These are phyloP conservation scores for Colletes gigas DNA, from an alignment of 1,140 invertebrate genomes.

Conservation along the genomic window DNA sequence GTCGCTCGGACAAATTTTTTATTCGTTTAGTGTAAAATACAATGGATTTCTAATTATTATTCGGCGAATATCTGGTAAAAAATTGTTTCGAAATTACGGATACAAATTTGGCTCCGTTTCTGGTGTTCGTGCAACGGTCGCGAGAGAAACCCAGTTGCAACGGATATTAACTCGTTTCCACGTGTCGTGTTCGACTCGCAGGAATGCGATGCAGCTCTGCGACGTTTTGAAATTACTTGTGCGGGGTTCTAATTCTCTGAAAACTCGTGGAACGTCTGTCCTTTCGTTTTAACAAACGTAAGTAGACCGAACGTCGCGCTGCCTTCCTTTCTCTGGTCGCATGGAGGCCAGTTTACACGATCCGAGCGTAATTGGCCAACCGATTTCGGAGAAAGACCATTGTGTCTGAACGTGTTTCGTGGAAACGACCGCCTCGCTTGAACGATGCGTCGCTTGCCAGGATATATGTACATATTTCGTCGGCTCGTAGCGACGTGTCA, in stretches of 20 bases:
- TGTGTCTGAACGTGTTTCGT: constrained; percentile 13
- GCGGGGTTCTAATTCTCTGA: neutral
- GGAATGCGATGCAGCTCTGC: neutral
- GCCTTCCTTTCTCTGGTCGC: constrained; percentile 10
- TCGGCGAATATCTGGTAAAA: too few relatives aligned
- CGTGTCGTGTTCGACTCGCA: constrained; percentile 1
- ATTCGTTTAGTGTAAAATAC: too few relatives aligned
- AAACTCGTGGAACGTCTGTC: neutral
- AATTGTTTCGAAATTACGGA: too few relatives aligned
- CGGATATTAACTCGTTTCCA: constrained; percentile 16
- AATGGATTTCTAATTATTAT: too few relatives aligned
- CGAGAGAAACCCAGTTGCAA: constrained; percentile 21
- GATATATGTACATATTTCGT: constrained; percentile 13
- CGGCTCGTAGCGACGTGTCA: constrained; percentile 22
- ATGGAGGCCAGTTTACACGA: constrained; percentile 6
- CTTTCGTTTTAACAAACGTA: neutral
- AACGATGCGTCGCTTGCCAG: constrained; percentile 22
- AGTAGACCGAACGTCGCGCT: neutral
- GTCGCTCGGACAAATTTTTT: too few relatives aligned
- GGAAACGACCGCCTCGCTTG: neutral
- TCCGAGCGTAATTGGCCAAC: constrained; percentile 15
- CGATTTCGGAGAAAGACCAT: constrained; percentile 27
- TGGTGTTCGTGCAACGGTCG: neutral
- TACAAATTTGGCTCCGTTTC: too few relatives aligned
- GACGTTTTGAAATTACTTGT: neutral